phyloP scores from a whole-genome alignment of 2,797 vertebrate species.

The Glyptemys insculpta region DNA sequence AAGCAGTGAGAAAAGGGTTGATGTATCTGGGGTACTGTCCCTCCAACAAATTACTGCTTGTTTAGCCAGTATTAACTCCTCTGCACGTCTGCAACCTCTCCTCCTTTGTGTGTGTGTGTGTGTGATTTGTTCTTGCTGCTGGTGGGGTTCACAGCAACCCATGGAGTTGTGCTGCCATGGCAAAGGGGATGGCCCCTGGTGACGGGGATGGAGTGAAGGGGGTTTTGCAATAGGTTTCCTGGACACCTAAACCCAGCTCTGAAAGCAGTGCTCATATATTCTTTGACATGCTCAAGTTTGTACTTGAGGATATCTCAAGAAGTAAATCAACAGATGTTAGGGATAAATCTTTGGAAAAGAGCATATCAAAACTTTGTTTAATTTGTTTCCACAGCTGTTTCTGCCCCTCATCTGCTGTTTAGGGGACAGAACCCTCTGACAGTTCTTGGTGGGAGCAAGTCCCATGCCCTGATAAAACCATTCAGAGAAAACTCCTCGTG shows the following conservation, averaged over 20 bases:
- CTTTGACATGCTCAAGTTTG: slow-evolving; percentile 25
- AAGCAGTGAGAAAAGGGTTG: neutral
- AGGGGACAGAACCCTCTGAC: neutral
- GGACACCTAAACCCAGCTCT: slow-evolving; percentile 58
- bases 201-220: neutral
- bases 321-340: slow-evolving; percentile 46
- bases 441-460: neutral
- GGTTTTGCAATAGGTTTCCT: slow-evolving; percentile 35
- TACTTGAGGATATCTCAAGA: slow-evolving; percentile 44
- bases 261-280: slow-evolving; percentile 59
- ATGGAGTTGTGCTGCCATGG: neutral
- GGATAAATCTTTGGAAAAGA: slow-evolving; percentile 44
- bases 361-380: slow-evolving; percentile 49
- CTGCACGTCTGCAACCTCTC: neutral
- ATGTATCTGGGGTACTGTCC: neutral
- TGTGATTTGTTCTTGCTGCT: neutral
- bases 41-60: neutral
- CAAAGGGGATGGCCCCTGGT: neutral
- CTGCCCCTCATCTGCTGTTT: neutral
- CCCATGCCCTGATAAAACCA: neutral
- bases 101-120: neutral
- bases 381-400: slow-evolving; percentile 48
- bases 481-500: neutral
- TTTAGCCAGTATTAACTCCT: neutral
- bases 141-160: neutral